A percentile compares a stretch with the other conserved stretches of the same genome.
These are phyloP conservation scores for Philonicus albiceps DNA, from an alignment of 2,888 invertebrate genomes.

Conservation along the genomic window DNA sequence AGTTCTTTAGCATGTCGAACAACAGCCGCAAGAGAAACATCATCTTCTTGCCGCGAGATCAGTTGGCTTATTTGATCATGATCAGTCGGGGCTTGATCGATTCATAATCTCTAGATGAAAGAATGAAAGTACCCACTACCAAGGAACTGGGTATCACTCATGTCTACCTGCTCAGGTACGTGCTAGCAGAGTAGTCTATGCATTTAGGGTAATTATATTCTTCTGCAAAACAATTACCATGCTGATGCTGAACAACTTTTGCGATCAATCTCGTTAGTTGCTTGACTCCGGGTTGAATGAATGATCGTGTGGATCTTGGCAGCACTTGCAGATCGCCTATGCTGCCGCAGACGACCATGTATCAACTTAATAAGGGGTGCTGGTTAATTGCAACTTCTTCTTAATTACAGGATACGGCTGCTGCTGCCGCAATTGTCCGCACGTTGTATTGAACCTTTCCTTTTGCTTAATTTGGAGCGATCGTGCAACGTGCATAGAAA, in stretches of 20 bases:
- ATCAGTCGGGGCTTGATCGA: conserved; percentile 12
- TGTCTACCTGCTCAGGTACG: neutral
- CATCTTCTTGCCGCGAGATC: neutral
- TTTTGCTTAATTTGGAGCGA: neutral
- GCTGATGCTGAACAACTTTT: conserved; percentile 44
- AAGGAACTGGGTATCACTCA: neutral
- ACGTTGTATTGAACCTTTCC: neutral
- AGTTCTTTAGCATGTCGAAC: neutral
- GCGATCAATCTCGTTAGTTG: conserved; percentile 44
- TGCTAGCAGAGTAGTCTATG: neutral
- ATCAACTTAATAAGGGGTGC: conserved; percentile 43
- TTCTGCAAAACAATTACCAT: conserved; percentile 45
- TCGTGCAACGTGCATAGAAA: neutral
- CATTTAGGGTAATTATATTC: conserved; percentile 43
- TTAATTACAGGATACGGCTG: conserved; percentile 45
- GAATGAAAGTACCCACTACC: conserved; percentile 38
- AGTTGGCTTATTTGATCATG: neutral
- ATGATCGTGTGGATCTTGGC: neutral
- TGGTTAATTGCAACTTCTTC: conserved; percentile 43
- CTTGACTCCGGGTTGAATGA: conserved; percentile 13
- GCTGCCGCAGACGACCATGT: neutral
- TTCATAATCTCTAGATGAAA: conserved; percentile 41
- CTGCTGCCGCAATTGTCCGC: neutral
- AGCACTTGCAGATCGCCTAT: neutral
- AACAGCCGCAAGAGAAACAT: neutral